Percentiles rank a stretch among this genome's conserved stretches.
Conservation (phyloP, 2,113 vertebrate species). For the Poecilia latipinna region DNA sequence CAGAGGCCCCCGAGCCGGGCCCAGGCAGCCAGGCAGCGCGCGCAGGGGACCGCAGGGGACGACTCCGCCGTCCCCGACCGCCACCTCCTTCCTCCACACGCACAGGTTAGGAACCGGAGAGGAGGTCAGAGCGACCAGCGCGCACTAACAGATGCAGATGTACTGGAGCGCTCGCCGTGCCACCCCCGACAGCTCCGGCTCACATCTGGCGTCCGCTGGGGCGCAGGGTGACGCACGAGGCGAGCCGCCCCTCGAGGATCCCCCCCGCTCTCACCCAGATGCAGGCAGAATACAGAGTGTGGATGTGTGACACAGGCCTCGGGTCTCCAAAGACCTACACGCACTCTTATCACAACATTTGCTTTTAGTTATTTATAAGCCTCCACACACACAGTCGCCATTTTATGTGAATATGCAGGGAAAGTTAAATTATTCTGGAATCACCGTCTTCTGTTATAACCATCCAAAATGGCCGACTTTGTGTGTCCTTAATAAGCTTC, state of each 20-base stretch:
- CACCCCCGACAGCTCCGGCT: conserved; percentile 26
- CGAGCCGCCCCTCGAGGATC: conserved; percentile 59
- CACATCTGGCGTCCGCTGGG: conserved; percentile 78
- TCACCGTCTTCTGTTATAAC: conserved; percentile 31
- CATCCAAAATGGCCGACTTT: conserved; percentile 50
- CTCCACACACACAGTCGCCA: conserved; percentile 34
- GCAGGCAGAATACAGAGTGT: conserved; percentile 71
- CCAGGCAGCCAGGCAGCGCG: conserved; percentile 66
- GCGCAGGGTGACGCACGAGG: conserved; percentile 78
- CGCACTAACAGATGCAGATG: conserved; percentile 69
- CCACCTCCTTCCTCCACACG: conserved; percentile 48
- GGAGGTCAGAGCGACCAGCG: conserved; percentile 63
- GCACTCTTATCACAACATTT: conserved; percentile 57
- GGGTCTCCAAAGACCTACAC: conserved; percentile 59
- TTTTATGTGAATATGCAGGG: conserved; percentile 54
- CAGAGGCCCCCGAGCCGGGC: conserved; percentile 60
- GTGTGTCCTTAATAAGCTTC: background rate
- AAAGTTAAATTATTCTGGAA: conserved; percentile 41
- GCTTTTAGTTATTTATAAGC: conserved; percentile 68
- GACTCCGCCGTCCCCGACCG: conserved; percentile 19
- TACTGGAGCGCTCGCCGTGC: conserved; percentile 11
- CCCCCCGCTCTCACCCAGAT: conserved; percentile 68
- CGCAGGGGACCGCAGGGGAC: conserved; percentile 42
- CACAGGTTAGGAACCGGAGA: conserved; percentile 65
- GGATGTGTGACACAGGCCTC: conserved; percentile 59